Evolutionary conservation across 2,113 vertebrate species (phyloP).

Genomic region (Chlorocebus sabaeus): DNA sequence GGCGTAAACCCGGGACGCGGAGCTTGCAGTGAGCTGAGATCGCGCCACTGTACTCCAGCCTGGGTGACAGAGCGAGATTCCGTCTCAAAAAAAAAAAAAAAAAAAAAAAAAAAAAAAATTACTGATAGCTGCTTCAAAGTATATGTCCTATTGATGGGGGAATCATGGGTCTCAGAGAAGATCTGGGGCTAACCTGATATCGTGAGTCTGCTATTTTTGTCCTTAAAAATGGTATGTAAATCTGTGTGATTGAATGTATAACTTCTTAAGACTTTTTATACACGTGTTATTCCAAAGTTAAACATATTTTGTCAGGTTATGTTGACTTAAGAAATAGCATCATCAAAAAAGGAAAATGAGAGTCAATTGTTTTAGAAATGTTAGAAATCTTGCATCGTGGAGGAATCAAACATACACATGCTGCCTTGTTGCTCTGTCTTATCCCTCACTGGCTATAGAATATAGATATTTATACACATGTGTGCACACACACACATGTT

Average conservation of each 20-base stretch:
- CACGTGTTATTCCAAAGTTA: background rate
- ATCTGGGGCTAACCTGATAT: background rate
- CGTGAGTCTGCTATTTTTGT: background rate
- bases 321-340: background rate
- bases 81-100: too few relatives aligned
- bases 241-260: background rate
- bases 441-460: background rate
- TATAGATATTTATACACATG: background rate
- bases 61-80: too few relatives aligned
- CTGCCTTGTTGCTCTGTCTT: background rate
- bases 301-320: background rate
- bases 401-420: accelerated
- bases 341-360: background rate
- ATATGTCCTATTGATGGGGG: background rate
- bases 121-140: background rate
- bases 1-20: too few relatives aligned
- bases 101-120: background rate
- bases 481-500: accelerated
- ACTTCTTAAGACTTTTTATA: background rate
- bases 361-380: background rate
- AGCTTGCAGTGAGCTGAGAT: too few relatives aligned
- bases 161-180: background rate
- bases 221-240: background rate
- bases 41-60: too few relatives aligned
- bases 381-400: background rate